These are phyloP conservation scores for Myocastor coypus DNA, from an alignment of 2,113 vertebrate species.

Conservation along the genomic window DNA sequence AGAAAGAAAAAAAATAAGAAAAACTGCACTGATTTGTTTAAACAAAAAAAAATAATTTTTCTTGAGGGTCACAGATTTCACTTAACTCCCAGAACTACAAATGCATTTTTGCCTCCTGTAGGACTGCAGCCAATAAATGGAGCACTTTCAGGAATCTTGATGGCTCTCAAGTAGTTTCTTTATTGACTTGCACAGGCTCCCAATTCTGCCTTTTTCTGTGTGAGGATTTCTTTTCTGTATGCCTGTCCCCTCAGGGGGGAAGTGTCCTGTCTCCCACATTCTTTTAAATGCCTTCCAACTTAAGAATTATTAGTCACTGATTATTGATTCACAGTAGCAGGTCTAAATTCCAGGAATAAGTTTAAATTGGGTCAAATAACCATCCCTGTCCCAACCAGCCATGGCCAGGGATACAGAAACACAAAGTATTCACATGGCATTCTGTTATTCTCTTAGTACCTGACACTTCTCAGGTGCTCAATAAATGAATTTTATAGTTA, in stretches of 20 bases:
- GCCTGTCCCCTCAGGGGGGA: rapidly evolving
- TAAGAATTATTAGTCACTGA: background rate
- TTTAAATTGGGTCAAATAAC: background rate
- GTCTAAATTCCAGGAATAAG: background rate
- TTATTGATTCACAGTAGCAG: background rate
- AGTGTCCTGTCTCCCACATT: background rate
- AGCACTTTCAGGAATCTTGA: background rate
- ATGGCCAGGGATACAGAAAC: background rate
- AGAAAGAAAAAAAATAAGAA: background rate
- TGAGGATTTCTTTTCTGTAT: background rate
- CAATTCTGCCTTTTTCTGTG: background rate
- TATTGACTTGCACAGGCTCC: background rate
- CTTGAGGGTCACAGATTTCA: slow-evolving; percentile 16
- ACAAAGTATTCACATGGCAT: background rate
- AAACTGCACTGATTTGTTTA: background rate
- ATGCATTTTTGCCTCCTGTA: background rate
- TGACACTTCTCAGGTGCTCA: background rate
- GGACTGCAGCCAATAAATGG: background rate
- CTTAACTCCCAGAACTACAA: background rate
- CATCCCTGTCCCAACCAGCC: background rate
- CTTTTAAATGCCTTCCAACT: background rate
- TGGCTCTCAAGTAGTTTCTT: background rate
- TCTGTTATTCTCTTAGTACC: background rate
- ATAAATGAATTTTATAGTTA: slow-evolving; percentile 54
- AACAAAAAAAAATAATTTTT: background rate